Base-by-base conservation (phyloP, 2,888 invertebrate genomes). In the Sinotaia quadrata region DNA sequence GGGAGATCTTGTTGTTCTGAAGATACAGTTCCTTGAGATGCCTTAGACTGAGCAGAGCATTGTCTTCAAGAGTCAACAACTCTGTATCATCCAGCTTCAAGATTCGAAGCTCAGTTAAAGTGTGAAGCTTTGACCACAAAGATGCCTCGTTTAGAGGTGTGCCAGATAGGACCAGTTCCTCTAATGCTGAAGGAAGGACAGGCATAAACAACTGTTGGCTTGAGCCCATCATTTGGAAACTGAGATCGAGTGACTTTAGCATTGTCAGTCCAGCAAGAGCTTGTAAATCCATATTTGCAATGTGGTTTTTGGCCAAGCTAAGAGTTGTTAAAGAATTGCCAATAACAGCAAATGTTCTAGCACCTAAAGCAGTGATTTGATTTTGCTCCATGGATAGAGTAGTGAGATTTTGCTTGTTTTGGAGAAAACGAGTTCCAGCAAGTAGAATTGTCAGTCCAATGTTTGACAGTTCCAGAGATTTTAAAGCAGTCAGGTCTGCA, bases 91-190 rank as follows among this genome's bases (percentile, higher is more conserved):
- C 82, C 37, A 89, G 73, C 31, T 87, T 84, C 41, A 90, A 77
- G 63, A 81, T 83, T 72, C 87, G 83, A 47, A 90, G 75, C 24
- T 84, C 84, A 27, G 78, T 73, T 82, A 86, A 84, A 52, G 57
- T 33, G 4, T 36, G 8, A 12, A 73, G 18, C 21, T 47, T 47
- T 21, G 69, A 34, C 81, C 81, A 83, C 21, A 78, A 68, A 29
- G 67, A 31, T 3, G 68, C 31, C 12, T 72, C 21, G 18, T 63
- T 54, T 21, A 81, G 41, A 7, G 49, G 59, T n/a, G 78, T 77
- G 8, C 71, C 31, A 8, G 74, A 81, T 59, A 90, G 78, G 34
- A 87, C 84, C 47, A 90, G 79, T 51, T 78, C 81, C 69, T 85
- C 82, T 52, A 89, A 74, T 33, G 84, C 52, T 4, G 12, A 83